phyloP scores from a whole-genome alignment of 2,797 vertebrate species.

The Cirrhinus mrigala region DNA sequence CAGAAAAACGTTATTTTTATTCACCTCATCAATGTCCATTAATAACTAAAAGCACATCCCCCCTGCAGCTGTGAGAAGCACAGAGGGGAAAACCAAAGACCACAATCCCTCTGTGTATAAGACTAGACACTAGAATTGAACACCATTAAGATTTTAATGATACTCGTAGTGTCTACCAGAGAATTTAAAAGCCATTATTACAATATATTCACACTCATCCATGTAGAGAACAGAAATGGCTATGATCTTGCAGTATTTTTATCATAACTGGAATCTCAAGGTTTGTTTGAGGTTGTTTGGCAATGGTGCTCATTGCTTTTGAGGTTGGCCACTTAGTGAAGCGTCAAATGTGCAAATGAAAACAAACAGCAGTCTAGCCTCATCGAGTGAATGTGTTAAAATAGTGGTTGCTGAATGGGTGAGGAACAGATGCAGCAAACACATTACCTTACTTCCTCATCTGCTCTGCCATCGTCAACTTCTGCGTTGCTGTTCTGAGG shows the following conservation, averaged over 20 bases:
- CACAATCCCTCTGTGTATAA: not conserved
- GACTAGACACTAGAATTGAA: not conserved
- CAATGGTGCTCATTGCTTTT: not conserved
- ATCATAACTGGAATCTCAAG: not conserved
- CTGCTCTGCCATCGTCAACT: not conserved
- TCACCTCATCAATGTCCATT: not conserved
- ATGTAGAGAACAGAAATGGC: not conserved
- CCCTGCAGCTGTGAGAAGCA: conserved; percentile 9
- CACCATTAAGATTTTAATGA: not conserved
- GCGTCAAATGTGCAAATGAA: not conserved
- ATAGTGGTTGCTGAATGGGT: not conserved
- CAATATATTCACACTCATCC: not conserved
- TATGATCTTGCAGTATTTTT: not conserved
- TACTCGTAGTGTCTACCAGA: not conserved
- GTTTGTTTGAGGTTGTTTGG: not conserved
- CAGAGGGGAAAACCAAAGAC: conserved; percentile 2
- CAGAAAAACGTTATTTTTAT: not conserved
- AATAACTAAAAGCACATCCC: not conserved
- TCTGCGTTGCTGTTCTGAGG: not conserved
- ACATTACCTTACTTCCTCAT: conserved; percentile 30
- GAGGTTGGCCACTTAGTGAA: not conserved
- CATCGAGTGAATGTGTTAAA: not conserved
- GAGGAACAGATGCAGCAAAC: not conserved
- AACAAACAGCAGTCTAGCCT: not conserved
- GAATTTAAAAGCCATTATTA: not conserved